A percentile compares a stretch with the other conserved stretches of the same genome.
These are phyloP conservation scores for Abscondita cerata DNA, from an alignment of 2,888 invertebrate species.

Conservation along the genomic window DNA sequence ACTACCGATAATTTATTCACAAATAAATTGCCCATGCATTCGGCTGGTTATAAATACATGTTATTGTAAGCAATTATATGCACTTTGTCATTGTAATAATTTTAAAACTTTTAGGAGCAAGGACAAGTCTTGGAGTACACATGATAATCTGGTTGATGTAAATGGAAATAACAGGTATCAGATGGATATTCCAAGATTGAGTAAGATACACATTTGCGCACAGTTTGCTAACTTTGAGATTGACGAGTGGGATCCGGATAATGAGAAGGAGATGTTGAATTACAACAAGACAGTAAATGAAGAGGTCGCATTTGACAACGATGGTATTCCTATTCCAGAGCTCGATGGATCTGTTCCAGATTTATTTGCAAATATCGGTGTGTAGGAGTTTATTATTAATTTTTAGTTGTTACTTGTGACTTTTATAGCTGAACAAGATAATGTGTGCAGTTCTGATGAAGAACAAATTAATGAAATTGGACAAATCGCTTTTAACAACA, in stretches of 20 bases:
- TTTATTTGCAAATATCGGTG: conserved; percentile 40
- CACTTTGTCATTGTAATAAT: neutral
- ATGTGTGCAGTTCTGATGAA: conserved; percentile 44
- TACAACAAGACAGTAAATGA: conserved; percentile 1
- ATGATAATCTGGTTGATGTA: conserved; percentile 22
- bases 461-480: conserved; percentile 54
- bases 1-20: conserved; percentile 49
- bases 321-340: conserved; percentile 51
- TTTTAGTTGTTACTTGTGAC: neutral
- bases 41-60: conserved; percentile 41
- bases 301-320: conserved; percentile 42
- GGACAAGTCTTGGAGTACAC: conserved; percentile 22
- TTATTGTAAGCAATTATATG: conserved; percentile 45
- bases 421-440: conserved; percentile 14
- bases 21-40: conserved; percentile 42
- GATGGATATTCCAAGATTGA: conserved; percentile 46
- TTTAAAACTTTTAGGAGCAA: conserved; percentile 21
- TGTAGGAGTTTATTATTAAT: neutral
- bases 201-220: conserved; percentile 63
- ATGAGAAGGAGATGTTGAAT: conserved; percentile 37
- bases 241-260: conserved; percentile 48
- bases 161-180: conserved; percentile 45
- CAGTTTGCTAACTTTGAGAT: conserved; percentile 61
- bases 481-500: conserved; percentile 54
- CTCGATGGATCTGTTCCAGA: conserved; percentile 57